Conservation (phyloP, 2,888 invertebrate species). For the Pecten maximus region DNA sequence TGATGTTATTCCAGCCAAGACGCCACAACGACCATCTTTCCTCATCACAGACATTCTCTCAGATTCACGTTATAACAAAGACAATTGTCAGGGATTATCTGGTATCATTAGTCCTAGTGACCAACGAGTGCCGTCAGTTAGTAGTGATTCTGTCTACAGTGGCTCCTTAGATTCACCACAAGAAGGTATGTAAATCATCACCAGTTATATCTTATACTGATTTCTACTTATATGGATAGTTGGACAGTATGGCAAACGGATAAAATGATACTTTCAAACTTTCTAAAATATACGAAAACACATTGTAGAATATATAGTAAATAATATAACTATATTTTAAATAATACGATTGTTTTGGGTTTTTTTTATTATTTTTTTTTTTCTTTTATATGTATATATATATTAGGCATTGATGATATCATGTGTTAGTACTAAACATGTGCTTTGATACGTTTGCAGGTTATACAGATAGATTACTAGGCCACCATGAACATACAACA, state of each 20-base stretch:
- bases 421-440: neutral
- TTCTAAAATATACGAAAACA: too few relatives aligned
- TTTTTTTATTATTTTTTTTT: too few relatives aligned
- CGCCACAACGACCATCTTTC: neutral
- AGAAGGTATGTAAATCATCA: neutral
- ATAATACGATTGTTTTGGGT: too few relatives aligned
- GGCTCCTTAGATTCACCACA: neutral
- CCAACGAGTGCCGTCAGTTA: neutral
- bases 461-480: neutral
- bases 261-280: too few relatives aligned
- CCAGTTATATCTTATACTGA: too few relatives aligned
- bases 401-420: too few relatives aligned
- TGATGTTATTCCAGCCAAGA: neutral
- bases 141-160: neutral
- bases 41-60: neutral
- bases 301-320: too few relatives aligned
- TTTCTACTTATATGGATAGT: too few relatives aligned
- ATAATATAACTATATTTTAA: too few relatives aligned
- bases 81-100: neutral
- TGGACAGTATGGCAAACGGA: too few relatives aligned
- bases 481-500: neutral
- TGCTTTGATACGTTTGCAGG: neutral
- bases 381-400: too few relatives aligned
- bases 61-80: neutral
- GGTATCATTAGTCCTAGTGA: neutral